A percentile compares a stretch with the other conserved stretches of the same genome.
These are phyloP conservation scores for Matsumurasca onukii DNA, from an alignment of 1,140 invertebrate genomes.

Conservation along the genomic window DNA sequence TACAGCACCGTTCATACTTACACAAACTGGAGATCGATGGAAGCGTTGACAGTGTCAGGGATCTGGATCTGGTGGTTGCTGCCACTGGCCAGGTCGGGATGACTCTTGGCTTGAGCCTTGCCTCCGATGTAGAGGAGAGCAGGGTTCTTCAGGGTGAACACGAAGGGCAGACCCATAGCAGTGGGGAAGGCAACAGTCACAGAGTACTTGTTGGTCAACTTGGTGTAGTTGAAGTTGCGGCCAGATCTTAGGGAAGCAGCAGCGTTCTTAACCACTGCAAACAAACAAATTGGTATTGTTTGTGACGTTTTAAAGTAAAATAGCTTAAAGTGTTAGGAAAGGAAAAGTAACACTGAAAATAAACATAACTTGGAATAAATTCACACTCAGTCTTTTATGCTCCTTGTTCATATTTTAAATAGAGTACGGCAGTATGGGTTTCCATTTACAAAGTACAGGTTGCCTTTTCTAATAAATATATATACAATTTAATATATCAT, in stretches of 20 bases:
- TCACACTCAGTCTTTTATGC: no score
- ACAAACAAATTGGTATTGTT: no score
- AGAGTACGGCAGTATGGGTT: neutral
- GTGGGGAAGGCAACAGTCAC: slow-evolving; percentile 62
- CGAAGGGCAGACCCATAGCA: slow-evolving; percentile 64
- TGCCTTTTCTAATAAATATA: no score
- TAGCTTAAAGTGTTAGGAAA: no score
- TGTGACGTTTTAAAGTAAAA: no score
- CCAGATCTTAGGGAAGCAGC: slow-evolving; percentile 22
- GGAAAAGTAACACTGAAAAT: neutral
- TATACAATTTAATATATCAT: no score
- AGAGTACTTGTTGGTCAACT: slow-evolving; percentile 53
- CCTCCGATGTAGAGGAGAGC: slow-evolving; percentile 51
- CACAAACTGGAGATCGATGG: slow-evolving; percentile 51
- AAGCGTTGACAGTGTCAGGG: slow-evolving; percentile 46
- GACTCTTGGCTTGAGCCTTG: slow-evolving; percentile 48
- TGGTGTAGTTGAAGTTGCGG: slow-evolving; percentile 52
- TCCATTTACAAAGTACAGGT: neutral
- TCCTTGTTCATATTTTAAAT: no score
- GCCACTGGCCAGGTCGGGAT: slow-evolving; percentile 43
- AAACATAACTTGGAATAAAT: neutral
- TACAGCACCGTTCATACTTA: no score
- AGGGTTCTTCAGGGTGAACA: slow-evolving; percentile 58
- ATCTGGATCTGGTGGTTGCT: slow-evolving; percentile 40
- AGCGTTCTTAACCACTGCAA: slow-evolving; percentile 46